These are phyloP conservation scores for Drosophila nr. perissopoda DNA, from an alignment of 2,888 invertebrate genomes.

Conservation along the genomic window DNA sequence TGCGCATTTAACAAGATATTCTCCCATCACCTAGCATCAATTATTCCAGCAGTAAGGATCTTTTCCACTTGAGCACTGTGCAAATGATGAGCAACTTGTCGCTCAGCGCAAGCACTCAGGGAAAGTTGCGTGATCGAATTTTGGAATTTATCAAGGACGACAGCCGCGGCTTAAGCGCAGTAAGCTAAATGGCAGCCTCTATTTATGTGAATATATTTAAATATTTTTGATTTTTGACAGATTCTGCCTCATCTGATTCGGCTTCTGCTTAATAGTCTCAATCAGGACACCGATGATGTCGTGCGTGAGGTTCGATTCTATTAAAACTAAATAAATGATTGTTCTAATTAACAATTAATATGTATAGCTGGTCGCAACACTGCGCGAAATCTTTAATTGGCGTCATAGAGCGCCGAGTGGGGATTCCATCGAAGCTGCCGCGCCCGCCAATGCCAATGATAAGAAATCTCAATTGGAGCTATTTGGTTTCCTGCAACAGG, in stretches of 20 bases:
- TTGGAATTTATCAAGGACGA: slow-evolving; percentile 77
- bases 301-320: slow-evolving; percentile 69
- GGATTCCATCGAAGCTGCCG: not conserved
- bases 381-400: slow-evolving; percentile 80
- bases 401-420: slow-evolving; percentile 28
- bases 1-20: not conserved
- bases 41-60: slow-evolving; percentile 73
- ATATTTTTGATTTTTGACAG: slow-evolving; percentile 27
- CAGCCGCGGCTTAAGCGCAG: slow-evolving; percentile 69
- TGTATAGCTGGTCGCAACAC: slow-evolving; percentile 74
- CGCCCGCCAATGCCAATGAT: slow-evolving; percentile 31
- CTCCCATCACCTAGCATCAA: slow-evolving; percentile 71
- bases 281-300: slow-evolving; percentile 77
- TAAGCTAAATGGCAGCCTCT: slow-evolving; percentile 27
- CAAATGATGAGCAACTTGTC: slow-evolving; percentile 81
- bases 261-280: slow-evolving; percentile 79
- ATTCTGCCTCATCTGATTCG: slow-evolving; percentile 78
- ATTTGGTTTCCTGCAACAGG: slow-evolving; percentile 79
- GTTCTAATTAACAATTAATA: slow-evolving; percentile 7
- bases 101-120: slow-evolving; percentile 74
- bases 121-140: slow-evolving; percentile 75
- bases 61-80: slow-evolving; percentile 78
- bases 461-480: slow-evolving; percentile 78
- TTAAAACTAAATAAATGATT: not conserved
- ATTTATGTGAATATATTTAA: not conserved